These are phyloP conservation scores for Zophobas morio DNA, from an alignment of 1,140 invertebrate species.

Conservation along the genomic window DNA sequence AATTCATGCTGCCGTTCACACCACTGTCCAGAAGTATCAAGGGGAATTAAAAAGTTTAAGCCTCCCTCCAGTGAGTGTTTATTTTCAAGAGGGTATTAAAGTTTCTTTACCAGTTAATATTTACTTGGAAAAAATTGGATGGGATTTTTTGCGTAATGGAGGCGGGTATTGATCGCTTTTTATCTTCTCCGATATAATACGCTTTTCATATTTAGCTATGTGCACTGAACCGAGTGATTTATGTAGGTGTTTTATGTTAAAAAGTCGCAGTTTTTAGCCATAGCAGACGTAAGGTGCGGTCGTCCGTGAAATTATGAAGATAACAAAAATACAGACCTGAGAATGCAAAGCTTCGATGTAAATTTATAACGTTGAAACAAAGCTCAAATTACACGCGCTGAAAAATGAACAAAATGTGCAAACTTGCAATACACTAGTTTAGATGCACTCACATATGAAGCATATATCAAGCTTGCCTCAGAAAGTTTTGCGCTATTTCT, in stretches of 20 bases:
- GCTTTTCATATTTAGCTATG: slow-evolving; percentile 21
- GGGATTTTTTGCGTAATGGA: background rate
- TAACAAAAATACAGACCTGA: slow-evolving; percentile 6
- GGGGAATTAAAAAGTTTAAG: slow-evolving; percentile 13
- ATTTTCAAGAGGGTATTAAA: background rate
- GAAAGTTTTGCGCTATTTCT: too few species aligned
- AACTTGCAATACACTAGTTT: too few species aligned
- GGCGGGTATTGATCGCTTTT: background rate
- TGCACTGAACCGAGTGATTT: slow-evolving; percentile 26
- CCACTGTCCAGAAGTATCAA: slow-evolving; percentile 12
- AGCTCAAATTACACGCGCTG: background rate
- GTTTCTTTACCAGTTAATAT: slow-evolving; percentile 1
- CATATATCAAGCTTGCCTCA: too few species aligned
- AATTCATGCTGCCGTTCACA: slow-evolving; percentile 19
- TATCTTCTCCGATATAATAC: slow-evolving; percentile 7
- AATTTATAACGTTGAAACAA: background rate
- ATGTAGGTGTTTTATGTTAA: slow-evolving; percentile 38
- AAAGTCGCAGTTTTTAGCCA: slow-evolving; percentile 9
- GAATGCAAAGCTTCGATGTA: background rate
- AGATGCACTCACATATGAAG: too few species aligned
- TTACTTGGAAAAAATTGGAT: background rate
- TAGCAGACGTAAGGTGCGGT: background rate
- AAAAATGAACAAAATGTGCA: background rate
- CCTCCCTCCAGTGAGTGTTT: slow-evolving; percentile 5
- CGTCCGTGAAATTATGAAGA: slow-evolving; percentile 23